Evolutionary conservation across 2,113 vertebrate species (phyloP).

Genomic region (Xiphophorus hellerii): DNA sequence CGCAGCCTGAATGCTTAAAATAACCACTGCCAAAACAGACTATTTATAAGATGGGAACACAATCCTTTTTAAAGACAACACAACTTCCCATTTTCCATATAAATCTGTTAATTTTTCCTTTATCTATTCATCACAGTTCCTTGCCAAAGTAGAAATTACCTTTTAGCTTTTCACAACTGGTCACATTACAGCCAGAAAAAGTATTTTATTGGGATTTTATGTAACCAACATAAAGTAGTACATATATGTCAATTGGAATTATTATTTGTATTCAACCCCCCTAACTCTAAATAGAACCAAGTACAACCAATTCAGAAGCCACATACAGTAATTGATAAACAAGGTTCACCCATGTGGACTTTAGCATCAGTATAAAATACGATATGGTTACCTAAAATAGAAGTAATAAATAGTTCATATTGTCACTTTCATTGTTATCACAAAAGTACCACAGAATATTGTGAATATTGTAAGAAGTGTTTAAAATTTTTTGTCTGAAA

Average conservation of each 20-base stretch:
- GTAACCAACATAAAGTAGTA: neutral
- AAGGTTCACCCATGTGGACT: neutral
- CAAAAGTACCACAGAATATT: too few species aligned
- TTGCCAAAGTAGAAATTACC: neutral
- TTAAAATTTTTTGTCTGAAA: neutral
- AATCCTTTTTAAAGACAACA: slow-evolving; percentile 29
- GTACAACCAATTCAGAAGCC: neutral
- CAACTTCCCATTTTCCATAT: neutral
- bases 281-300: neutral
- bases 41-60: slow-evolving; percentile 45
- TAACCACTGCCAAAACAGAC: slow-evolving; percentile 49
- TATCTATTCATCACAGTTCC: neutral
- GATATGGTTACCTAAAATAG: too few species aligned
- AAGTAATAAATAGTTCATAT: too few species aligned
- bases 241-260: neutral
- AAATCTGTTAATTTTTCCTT: neutral
- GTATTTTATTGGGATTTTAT: too few species aligned
- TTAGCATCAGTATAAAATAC: neutral
- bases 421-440: too few species aligned
- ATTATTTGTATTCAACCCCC: neutral
- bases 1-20: slow-evolving; percentile 43
- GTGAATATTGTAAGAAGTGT: too few species aligned
- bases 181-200: too few species aligned
- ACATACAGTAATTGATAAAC: neutral
- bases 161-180: too few species aligned